A percentile compares a stretch with the other conserved stretches of the same genome.
phyloP scores from a whole-genome alignment of 2,888 invertebrate species.

The Neoitamus cyanurus region DNA sequence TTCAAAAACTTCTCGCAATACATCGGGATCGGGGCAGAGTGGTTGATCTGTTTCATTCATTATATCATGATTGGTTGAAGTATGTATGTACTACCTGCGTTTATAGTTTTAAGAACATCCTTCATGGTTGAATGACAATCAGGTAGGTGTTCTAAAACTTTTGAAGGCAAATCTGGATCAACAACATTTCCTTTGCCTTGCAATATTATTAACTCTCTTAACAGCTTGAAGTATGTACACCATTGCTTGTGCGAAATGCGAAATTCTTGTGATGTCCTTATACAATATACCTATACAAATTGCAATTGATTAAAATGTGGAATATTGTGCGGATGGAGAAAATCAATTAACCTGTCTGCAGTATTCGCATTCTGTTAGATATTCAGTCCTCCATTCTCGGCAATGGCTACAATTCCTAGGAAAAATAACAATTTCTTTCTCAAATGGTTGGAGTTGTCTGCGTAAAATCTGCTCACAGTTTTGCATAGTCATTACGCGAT shows the following conservation, averaged over 20 bases:
- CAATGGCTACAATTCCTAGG: conserved; percentile 75
- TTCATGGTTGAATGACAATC: conserved; percentile 58
- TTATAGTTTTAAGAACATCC: conserved; percentile 56
- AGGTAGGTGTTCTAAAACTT: conserved; percentile 61
- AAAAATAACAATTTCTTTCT: conserved; percentile 76
- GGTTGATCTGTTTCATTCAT: no score
- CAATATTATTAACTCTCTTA: conserved; percentile 71
- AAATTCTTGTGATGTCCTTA: conserved; percentile 68
- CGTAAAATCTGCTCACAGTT: conserved; percentile 71
- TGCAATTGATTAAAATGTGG: background rate
- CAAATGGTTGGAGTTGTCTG: conserved; percentile 72
- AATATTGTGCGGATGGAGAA: conserved; percentile 54
- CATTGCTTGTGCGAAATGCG: conserved; percentile 69
- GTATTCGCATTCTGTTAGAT: conserved; percentile 69
- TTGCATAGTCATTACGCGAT: conserved; percentile 73
- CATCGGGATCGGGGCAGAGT: no score
- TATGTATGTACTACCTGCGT: no score
- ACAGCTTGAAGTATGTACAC: conserved; percentile 74
- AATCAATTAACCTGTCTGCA: conserved; percentile 73
- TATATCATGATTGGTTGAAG: no score
- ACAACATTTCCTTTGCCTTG: conserved; percentile 72
- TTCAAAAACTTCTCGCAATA: no score
- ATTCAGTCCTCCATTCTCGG: conserved; percentile 68
- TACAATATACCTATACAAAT: conserved; percentile 68
- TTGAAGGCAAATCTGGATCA: conserved; percentile 70